phyloP scores from a whole-genome alignment of 2,113 vertebrate genomes.

The Phrynosoma platyrhinos region DNA sequence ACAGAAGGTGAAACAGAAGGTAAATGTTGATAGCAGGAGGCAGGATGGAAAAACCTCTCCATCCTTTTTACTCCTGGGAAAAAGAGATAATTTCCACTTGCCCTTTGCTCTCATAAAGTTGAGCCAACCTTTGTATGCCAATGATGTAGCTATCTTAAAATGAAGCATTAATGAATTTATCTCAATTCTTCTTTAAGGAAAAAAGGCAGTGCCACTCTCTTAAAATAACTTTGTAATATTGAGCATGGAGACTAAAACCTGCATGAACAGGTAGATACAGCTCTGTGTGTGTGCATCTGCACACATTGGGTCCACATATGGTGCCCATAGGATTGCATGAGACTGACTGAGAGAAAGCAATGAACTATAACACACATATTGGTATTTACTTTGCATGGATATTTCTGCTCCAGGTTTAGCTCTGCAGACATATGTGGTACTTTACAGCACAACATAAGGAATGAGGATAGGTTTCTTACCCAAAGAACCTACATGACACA shows the following conservation, averaged over 20 bases:
- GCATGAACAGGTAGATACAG: not conserved
- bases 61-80: not conserved
- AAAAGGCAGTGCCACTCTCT: not conserved
- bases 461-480: too few species aligned
- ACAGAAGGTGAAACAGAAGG: constrained; percentile 14
- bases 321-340: not conserved
- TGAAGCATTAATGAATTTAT: not conserved
- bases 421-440: too few species aligned
- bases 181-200: not conserved
- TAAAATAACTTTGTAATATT: not conserved
- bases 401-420: too few species aligned
- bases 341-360: not conserved
- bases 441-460: too few species aligned
- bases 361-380: not conserved
- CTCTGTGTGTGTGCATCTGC: not conserved
- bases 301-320: not conserved
- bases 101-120: not conserved
- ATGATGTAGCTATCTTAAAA: not conserved
- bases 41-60: not conserved
- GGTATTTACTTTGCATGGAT: not conserved
- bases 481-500: too few species aligned
- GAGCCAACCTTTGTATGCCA: not conserved
- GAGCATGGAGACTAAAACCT: not conserved
- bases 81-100: constrained; percentile 1
- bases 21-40: not conserved